Conservation (phyloP, 2,888 invertebrate genomes). For the Orchesellides sinensis region DNA sequence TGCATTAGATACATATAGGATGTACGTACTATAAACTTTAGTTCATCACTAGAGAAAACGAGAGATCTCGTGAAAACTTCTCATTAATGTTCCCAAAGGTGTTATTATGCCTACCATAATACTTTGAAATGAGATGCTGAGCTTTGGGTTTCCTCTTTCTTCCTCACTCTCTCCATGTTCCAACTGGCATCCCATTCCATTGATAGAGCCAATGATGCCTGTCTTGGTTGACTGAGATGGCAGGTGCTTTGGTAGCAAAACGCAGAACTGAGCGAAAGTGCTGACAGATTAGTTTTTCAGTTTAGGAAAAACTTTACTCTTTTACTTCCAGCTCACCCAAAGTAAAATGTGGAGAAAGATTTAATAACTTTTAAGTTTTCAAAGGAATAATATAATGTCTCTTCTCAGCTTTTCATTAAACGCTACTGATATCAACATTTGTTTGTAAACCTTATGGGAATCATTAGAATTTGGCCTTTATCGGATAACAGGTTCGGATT, state of each 20-base stretch:
- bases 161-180: neutral
- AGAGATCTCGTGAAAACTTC: conserved; percentile 65
- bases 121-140: conserved; percentile 63
- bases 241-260: conserved; percentile 44
- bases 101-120: conserved; percentile 63
- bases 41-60: neutral
- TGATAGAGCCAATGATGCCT: conserved; percentile 56
- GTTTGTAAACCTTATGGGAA: too few species aligned
- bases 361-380: too few species aligned
- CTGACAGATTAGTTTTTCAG: conserved; percentile 33
- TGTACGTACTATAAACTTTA: neutral
- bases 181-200: conserved; percentile 37
- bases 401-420: too few species aligned
- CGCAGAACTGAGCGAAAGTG: conserved; percentile 33
- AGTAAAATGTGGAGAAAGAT: too few species aligned
- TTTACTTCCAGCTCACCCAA: too few species aligned
- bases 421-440: too few species aligned
- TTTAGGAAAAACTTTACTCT: too few species aligned
- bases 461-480: too few species aligned
- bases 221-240: conserved; percentile 27
- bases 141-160: conserved; percentile 43
- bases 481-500: too few species aligned
- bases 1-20: neutral
- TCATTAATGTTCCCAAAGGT: conserved; percentile 71
- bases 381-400: too few species aligned